Conservation (phyloP, 2,888 invertebrate species). For the Axea sp. region DNA sequence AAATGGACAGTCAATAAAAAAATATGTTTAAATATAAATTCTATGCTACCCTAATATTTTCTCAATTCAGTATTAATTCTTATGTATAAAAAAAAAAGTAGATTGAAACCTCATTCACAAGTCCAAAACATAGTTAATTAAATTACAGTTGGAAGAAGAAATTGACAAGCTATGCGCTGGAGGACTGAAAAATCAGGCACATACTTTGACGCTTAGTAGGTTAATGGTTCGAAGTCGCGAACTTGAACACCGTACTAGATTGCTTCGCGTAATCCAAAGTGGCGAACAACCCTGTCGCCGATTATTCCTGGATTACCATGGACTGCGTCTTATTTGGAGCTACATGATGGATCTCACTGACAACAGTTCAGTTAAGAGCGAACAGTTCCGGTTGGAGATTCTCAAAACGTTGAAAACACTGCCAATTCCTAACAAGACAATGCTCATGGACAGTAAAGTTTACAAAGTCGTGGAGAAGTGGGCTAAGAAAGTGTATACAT, state of each 20-base stretch:
- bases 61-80: too few species aligned
- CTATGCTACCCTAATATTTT: too few species aligned
- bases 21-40: too few species aligned
- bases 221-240: conserved; percentile 96
- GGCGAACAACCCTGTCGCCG: conserved; percentile 91
- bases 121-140: conserved; percentile 53
- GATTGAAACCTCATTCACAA: conserved; percentile 40
- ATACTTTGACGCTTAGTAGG: conserved; percentile 93
- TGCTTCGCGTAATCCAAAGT: conserved; percentile 88
- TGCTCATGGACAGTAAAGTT: conserved; percentile 95
- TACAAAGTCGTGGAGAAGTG: conserved; percentile 91
- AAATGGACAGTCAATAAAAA: too few species aligned
- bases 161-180: conserved; percentile 88
- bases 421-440: conserved; percentile 95
- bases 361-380: conserved; percentile 79
- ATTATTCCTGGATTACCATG: conserved; percentile 96
- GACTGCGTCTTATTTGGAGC: conserved; percentile 92
- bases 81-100: too few species aligned
- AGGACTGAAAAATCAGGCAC: conserved; percentile 92
- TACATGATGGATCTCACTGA: conserved; percentile 91
- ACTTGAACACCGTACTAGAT: conserved; percentile 85
- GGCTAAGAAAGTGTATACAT: conserved; percentile 81
- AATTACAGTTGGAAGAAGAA: conserved; percentile 90
- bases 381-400: conserved; percentile 81
- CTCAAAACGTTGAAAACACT: conserved; percentile 90